Base-by-base conservation (phyloP, 2,113 vertebrate species). In the Hemiscyllium ocellatum region DNA sequence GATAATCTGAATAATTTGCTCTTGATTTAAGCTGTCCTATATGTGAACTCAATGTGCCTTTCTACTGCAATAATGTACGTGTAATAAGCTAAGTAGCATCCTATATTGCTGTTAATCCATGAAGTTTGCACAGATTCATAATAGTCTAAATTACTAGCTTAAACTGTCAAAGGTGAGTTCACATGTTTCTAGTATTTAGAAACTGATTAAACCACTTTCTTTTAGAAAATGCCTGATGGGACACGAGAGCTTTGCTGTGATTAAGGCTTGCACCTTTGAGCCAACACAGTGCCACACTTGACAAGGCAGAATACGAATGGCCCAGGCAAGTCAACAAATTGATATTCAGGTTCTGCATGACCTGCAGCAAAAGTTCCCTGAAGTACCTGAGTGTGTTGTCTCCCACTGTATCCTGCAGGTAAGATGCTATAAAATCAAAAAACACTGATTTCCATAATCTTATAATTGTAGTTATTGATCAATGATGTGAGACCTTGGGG, bases 271-370 rank as follows among this genome's bases (percentile, higher is more conserved):
- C 97, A 98, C 97, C 97, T 97, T 95, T 95, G 47, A 52, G 97
- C 98, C 97, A 98, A 97, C 97, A 97, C 97, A 97, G 98, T 97
- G 98, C 96, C 97, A 97, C 97, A 98, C 98, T 98, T 97, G 97
- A 98, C 97, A 97, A 97, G 99, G 98, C 98, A 98, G 97, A 97
- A 98, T 97, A 99, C 99, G 99, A 99, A 99, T 99, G 99, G 99
- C 99, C 98, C 99, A 99, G 98, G 99, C 98, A 99, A 99, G 98
- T 98, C 98, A 99, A 97, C 98, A 98, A 98, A 99, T 99, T 98
- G 98, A 99, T 98, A 98, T 98, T 98, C 98, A 99, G 98, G 98
- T 99, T 99, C 99, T 99, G 98, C 98, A 99, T 97, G 98, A 99
- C 98, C 99, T 99, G 98, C 98, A 98, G 96, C 98, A 99, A 97